Evolutionary conservation across 2,113 vertebrate species (phyloP).

Genomic region (Limanda limanda): DNA sequence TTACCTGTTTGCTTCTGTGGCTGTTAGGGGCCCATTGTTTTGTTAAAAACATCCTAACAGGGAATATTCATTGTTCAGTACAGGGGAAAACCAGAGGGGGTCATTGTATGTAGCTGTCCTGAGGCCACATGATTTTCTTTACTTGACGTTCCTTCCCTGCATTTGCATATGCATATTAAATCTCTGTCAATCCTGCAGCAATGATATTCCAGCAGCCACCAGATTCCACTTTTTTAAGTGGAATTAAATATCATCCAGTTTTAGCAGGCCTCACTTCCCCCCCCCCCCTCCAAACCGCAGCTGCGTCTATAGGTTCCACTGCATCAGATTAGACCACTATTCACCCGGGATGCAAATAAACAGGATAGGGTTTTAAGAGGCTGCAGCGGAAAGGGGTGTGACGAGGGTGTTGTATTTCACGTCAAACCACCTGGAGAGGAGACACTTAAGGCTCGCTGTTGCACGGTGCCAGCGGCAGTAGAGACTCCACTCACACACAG

Average conservation of each 20-base stretch:
- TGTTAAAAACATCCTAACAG: conserved; percentile 55
- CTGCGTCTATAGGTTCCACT: conserved; percentile 42
- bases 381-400: conserved; percentile 69
- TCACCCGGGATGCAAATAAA: conserved; percentile 67
- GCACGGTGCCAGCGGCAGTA: conserved; percentile 37
- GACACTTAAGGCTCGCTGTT: conserved; percentile 62
- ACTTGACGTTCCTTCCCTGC: not conserved
- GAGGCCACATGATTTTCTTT: conserved; percentile 38
- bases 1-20: conserved; percentile 64
- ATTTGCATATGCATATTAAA: not conserved
- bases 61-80: conserved; percentile 55
- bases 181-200: not conserved
- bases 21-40: conserved; percentile 62
- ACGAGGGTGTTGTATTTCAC: conserved; percentile 73
- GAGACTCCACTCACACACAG: conserved; percentile 4
- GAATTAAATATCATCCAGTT: not conserved
- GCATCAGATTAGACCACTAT: conserved; percentile 66
- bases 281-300: conserved; percentile 1
- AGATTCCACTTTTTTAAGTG: not conserved
- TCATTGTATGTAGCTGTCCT: conserved; percentile 49
- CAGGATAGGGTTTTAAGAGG: conserved; percentile 62
- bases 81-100: conserved; percentile 10
- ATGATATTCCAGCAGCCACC: not conserved
- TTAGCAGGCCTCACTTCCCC: not conserved
- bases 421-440: conserved; percentile 67